These are phyloP conservation scores for Amphipoea lucens DNA, from an alignment of 2,888 invertebrate genomes.

Conservation along the genomic window DNA sequence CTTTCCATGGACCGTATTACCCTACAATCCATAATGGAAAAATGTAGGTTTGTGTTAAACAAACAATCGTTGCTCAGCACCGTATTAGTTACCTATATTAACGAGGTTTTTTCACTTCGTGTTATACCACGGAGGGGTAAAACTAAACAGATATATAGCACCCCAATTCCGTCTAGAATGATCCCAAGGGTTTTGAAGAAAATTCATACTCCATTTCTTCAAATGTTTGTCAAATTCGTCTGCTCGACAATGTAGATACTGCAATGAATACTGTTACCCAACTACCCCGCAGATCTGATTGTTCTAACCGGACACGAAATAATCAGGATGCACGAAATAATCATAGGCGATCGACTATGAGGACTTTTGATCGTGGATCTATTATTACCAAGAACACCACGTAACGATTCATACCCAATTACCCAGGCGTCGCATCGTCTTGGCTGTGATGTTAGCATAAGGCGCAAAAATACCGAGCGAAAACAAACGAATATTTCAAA, in stretches of 20 bases:
- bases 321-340: neutral
- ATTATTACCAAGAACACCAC: neutral
- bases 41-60: neutral
- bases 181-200: neutral
- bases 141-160: neutral
- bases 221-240: neutral
- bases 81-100: neutral
- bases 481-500: constrained; percentile 4
- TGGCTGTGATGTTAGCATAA: neutral
- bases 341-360: neutral
- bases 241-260: neutral
- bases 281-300: neutral
- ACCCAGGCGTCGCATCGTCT: no score
- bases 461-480: neutral
- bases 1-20: constrained; percentile 23
- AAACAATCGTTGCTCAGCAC: neutral
- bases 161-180: neutral
- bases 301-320: neutral
- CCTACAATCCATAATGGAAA: neutral
- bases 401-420: no score
- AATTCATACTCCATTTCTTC: neutral
- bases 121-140: neutral
- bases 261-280: neutral
- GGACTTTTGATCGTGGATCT: neutral
- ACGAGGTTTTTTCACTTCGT: neutral